phyloP scores from a whole-genome alignment of 2,888 invertebrate genomes.

The Callyntrura sp. region DNA sequence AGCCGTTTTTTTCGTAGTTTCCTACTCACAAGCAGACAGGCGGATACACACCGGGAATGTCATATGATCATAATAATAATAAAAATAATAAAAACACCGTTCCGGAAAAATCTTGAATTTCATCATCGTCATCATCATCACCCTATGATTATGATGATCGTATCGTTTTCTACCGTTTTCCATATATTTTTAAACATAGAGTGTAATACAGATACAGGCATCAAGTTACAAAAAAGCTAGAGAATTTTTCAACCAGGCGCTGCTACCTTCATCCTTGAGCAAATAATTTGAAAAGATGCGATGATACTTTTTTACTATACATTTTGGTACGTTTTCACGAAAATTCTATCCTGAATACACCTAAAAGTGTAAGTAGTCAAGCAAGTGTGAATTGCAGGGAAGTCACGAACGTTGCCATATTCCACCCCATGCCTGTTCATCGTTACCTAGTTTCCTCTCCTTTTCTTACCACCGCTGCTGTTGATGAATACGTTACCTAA shows the following conservation, averaged over 20 bases:
- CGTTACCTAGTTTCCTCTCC: conserved; percentile 68
- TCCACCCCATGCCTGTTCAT: conserved; percentile 38
- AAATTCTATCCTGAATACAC: too few relatives aligned
- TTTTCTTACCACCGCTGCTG: conserved; percentile 19
- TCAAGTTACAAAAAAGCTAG: conserved; percentile 53
- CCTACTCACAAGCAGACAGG: conserved; percentile 22
- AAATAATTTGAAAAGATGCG: conserved; percentile 70
- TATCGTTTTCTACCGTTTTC: neutral
- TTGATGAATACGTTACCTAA: conserved; percentile 73
- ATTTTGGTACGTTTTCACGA: too few relatives aligned
- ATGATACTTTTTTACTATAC: conserved; percentile 39
- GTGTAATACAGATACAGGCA: neutral
- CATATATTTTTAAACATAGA: neutral
- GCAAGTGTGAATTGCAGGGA: conserved; percentile 22
- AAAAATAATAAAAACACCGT: conserved; percentile 53
- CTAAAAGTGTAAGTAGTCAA: conserved; percentile 17
- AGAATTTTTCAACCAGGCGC: neutral
- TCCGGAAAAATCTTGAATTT: conserved; percentile 69
- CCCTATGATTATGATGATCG: neutral
- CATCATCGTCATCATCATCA: conserved; percentile 54
- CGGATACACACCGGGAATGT: conserved; percentile 63
- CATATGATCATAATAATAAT: conserved; percentile 46
- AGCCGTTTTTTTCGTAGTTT: neutral
- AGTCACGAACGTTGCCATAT: neutral
- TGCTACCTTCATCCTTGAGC: conserved; percentile 67